Conservation (phyloP, 2,888 invertebrate species). For the Drosophila greeni region DNA sequence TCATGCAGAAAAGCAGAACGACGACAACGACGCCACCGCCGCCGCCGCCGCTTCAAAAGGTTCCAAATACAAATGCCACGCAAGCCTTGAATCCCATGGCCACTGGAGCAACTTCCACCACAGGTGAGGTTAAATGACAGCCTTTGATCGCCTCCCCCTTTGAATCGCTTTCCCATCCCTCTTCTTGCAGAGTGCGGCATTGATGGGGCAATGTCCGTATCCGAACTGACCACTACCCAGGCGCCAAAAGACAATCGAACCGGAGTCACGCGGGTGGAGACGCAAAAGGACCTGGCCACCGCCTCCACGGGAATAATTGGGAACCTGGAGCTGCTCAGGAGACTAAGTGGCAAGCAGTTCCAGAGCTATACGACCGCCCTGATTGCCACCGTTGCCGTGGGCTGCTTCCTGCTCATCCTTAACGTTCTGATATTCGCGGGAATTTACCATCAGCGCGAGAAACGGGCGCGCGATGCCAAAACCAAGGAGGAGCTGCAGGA, state of each 20-base stretch:
- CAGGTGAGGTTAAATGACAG: conserved; percentile 36
- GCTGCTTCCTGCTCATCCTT: conserved; percentile 88
- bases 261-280: conserved; percentile 50
- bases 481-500: conserved; percentile 86
- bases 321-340: conserved; percentile 85
- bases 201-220: conserved; percentile 74
- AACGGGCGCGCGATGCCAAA: conserved; percentile 83
- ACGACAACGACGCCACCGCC: conserved; percentile 58
- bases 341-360: conserved; percentile 88
- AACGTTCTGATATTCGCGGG: conserved; percentile 93
- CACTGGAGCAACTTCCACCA: conserved; percentile 74
- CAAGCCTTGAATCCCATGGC: conserved; percentile 30
- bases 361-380: conserved; percentile 93
- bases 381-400: conserved; percentile 92
- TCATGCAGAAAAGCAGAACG: conserved; percentile 74
- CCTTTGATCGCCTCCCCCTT: too few species aligned
- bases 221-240: conserved; percentile 75
- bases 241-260: conserved; percentile 77
- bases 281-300: conserved; percentile 74
- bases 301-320: conserved; percentile 78
- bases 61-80: conserved; percentile 72
- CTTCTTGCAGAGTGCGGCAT: conserved; percentile 64
- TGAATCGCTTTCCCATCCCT: neutral
- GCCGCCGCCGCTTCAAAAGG: conserved; percentile 74
- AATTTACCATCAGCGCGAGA: conserved; percentile 90